Conservation (phyloP, 2,113 vertebrate genomes). For the Dolichotis patagonum region DNA sequence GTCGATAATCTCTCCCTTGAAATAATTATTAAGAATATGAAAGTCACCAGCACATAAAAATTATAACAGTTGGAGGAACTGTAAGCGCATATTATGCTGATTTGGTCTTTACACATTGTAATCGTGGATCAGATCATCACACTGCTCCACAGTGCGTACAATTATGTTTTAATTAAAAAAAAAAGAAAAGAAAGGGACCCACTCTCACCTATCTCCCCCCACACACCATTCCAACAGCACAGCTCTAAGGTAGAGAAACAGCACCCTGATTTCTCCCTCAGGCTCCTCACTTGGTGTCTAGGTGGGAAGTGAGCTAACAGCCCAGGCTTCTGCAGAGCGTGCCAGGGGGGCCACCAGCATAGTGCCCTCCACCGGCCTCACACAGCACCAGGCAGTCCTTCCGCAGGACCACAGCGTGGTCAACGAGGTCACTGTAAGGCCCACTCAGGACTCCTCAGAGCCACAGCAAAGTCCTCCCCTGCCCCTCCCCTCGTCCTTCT, state of each 20-base stretch:
- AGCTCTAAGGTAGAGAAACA: not conserved
- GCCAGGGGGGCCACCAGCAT: not conserved
- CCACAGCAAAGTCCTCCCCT: not conserved
- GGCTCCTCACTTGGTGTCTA: not conserved
- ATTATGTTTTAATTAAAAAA: not conserved
- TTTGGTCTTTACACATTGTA: not conserved
- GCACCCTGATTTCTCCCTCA: not conserved
- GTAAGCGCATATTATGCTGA: not conserved
- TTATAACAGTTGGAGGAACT: not conserved
- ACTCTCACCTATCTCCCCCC: no score
- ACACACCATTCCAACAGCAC: not conserved
- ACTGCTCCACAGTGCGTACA: not conserved
- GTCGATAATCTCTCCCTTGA: not conserved
- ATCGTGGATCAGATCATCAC: not conserved
- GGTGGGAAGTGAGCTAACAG: not conserved
- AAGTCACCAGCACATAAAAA: not conserved
- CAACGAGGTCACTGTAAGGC: no score
- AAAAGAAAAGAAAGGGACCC: not conserved
- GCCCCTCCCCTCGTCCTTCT: not conserved
- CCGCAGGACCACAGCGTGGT: accelerated
- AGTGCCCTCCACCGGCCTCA: not conserved
- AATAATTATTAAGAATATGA: not conserved
- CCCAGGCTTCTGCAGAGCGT: not conserved
- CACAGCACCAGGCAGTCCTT: not conserved
- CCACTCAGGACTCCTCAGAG: not conserved